These are phyloP conservation scores for Conus betulinus DNA, from an alignment of 1,140 invertebrate genomes.

Conservation along the genomic window DNA sequence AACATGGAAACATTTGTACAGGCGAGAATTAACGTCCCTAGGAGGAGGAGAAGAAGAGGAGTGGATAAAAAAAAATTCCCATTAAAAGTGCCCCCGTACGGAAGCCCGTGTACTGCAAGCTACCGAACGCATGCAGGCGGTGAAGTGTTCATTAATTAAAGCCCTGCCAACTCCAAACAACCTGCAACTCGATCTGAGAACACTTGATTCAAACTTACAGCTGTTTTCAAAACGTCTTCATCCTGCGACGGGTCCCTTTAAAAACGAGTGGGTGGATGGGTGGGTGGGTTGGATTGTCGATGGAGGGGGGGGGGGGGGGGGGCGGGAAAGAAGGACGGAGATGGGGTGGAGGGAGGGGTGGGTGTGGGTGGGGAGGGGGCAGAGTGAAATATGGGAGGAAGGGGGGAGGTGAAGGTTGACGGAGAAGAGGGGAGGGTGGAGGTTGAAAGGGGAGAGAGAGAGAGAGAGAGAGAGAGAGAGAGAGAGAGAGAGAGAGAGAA, in stretches of 20 bases:
- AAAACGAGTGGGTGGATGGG: not conserved
- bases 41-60: too few species aligned
- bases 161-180: not conserved
- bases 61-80: too few species aligned
- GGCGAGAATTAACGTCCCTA: too few species aligned
- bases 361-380: not conserved
- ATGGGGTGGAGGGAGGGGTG: not conserved
- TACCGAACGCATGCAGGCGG: too few species aligned
- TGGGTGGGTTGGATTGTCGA: not conserved
- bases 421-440: not conserved
- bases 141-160: not conserved
- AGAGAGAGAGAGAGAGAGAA: not conserved
- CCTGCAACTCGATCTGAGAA: not conserved
- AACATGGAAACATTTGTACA: too few species aligned
- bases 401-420: not conserved
- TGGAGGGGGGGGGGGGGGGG: not conserved
- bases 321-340: not conserved
- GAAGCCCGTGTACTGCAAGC: too few species aligned
- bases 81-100: too few species aligned
- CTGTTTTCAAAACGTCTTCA: not conserved
- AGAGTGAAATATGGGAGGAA: not conserved
- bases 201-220: not conserved
- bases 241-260: not conserved
- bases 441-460: not conserved
- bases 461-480: constrained; percentile 8